Evolutionary conservation across 2,113 vertebrate species (phyloP), one percentile per base, ranked within the genome.

Genomic region (Erythrocebus patas): DNA sequence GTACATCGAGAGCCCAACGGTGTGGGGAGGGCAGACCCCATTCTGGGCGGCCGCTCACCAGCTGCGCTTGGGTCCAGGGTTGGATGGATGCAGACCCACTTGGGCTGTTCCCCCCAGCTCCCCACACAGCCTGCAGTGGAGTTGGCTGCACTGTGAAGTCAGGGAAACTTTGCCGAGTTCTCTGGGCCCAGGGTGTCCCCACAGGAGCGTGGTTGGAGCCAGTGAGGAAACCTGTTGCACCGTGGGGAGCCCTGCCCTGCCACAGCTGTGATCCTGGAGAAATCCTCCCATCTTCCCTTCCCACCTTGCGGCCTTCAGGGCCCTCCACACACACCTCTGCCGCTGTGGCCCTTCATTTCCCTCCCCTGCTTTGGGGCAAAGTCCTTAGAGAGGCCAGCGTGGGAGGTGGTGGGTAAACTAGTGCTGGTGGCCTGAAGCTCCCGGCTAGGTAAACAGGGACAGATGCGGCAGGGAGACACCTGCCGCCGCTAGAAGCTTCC

Each of bases 1-100:
- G 99, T 99, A 97, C 86, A n/a, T 45, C 5, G 23, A 1, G 23
- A 35, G 68, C 35, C 40, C 7, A 64, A 5, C 8, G 16, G 40
- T 18, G 23, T 17, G 23, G 20, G 18, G 57, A 18, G 35, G 40
- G n/a, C 25, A 1, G 50, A 30, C 45, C 4, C 1, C 0, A 5
- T 14, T 61, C 27, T 48, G 75, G 40, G 43, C 6, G 23, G 27
- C 14, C 8, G 27, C 27, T 48, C 23, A 9, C 73, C 43, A 25
- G 32, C 89, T 48, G 57, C 13, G 50, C 8, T 55, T 18, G 70
- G 93, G 40, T 43, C 95, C 8, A 0, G 45, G 59, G 38, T 13
- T 40, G 48, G 16, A 6, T 1, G 0, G 23, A 64, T 64, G 30
- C 27, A 14, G 27, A 64, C 61, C 61, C 27, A 5, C 61, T 64